A percentile compares a stretch with the other conserved stretches of the same genome.
These are phyloP conservation scores for Ramphastos sulfuratus DNA, from an alignment of 2,113 vertebrate genomes.

Conservation along the genomic window DNA sequence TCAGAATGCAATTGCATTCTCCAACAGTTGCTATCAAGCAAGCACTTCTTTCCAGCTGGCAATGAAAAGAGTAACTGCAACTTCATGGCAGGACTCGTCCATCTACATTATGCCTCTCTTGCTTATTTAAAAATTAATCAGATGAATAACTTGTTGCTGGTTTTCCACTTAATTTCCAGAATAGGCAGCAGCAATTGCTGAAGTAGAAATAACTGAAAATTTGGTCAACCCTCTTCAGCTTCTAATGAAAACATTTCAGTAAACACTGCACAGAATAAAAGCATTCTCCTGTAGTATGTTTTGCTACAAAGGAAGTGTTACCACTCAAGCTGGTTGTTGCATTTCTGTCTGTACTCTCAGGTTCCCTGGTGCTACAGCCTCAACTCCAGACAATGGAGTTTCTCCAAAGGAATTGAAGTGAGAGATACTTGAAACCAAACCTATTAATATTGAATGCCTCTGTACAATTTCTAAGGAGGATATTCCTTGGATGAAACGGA, in stretches of 20 bases:
- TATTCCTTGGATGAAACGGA: background rate
- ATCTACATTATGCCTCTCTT: background rate
- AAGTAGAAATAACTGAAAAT: constrained; percentile 20
- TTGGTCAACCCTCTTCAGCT: background rate
- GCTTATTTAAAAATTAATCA: constrained; percentile 10
- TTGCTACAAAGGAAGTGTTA: background rate
- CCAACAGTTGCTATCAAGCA: background rate
- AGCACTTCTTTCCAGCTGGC: background rate
- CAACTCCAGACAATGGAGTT: background rate
- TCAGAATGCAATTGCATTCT: background rate
- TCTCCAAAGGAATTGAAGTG: background rate
- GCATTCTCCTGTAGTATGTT: background rate
- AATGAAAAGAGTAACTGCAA: background rate
- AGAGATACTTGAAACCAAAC: background rate
- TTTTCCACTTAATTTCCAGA: background rate
- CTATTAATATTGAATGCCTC: background rate
- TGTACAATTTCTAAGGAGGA: background rate
- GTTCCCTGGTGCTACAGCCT: background rate
- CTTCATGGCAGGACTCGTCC: background rate
- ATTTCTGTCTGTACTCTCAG: background rate
- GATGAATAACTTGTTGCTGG: constrained; percentile 19
- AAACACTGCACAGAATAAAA: background rate
- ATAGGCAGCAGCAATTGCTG: background rate
- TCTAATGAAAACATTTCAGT: constrained; percentile 5
- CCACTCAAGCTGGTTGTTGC: background rate